Evolutionary conservation across 2,113 vertebrate genomes (phyloP), one percentile per base, ranked within the genome.

Genomic region (Haplochromis burtoni): DNA sequence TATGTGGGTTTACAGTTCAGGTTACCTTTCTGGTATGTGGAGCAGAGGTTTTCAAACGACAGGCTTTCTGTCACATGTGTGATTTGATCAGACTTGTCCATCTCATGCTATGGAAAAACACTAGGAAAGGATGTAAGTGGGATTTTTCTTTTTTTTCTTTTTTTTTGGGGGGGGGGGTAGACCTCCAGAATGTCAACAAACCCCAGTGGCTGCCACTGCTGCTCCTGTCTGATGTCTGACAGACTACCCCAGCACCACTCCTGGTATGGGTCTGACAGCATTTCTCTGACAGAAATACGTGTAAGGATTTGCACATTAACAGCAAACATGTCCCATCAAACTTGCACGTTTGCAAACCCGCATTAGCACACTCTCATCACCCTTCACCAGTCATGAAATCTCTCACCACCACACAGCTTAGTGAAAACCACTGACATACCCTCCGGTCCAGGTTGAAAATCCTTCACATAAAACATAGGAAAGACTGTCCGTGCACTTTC

Each of bases 21-120:
- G 31, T 55, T 90, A 89, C 76, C 87, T 88, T 87, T 73, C 55
- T 84, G 88, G 82, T 61, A 88, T 82, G 89, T 47, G 68, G 40
- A 40, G 45, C 80, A 66, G 88, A 73, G 83, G 78, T 87, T 89
- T 92, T 63, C 4, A 89, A 93, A 92, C 81, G 57, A 91, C 87
- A 83, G 59, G 80, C 54, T 78, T 87, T 84, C 68, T 91, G 86
- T 85, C 61, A 45, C 85, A 87, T 10, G 12, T 38, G n/a, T 76
- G 55, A 89, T 90, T 83, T 80, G 85, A 91, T 57, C 57, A 85
- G 86, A 88, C 84, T 78, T 90, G 76, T 38, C 78, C 31, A n/a
- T 73, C 57, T 47, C 6, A 54, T 51, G 85, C 4, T 45, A 45
- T 26, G 68, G 8, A 73, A 73, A 73, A 73, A 85, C 80, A 79